Evolutionary conservation across 2,888 invertebrate genomes (phyloP), one percentile per base, ranked within the genome.

Genomic region (Branchellion lobata): DNA sequence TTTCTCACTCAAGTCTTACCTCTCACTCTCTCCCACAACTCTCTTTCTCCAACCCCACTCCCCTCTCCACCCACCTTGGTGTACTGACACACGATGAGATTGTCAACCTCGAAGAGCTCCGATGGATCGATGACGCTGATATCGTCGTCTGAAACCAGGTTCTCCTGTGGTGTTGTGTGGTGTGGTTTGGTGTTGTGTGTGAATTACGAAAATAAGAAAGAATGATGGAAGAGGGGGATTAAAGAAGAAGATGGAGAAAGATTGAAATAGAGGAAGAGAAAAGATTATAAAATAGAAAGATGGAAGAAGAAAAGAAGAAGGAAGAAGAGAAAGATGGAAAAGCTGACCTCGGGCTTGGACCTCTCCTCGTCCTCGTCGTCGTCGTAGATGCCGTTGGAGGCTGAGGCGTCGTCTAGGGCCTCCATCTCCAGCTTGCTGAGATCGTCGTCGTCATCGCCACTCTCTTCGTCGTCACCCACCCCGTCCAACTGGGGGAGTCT

Each of bases 51-150:
- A n/a, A n/a, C n/a, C n/a, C n/a, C 40, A 40, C 40, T 8, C 40
- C 5, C 40, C 5, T 14, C 5, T 14, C 5, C 40, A 24, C 21
- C 8, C 24, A 57, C 61, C 61, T 57, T 57, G 61, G 61, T 57
- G 61, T 57, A 57, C 61, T 57, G 61, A n/a, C 61, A 57, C 24
- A 57, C 61, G 24, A 57, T 24, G 61, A 57, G 5, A n/a, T 57
- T 57, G 61, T 57, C 61, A 24, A 57, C 61, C 61, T 57, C 61
- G 24, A 57, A 57, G 61, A 57, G 61, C 24, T 57, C 61, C 3
- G 61, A 57, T 24, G 61, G 61, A n/a, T 57, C 61, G 5, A n/a
- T 57, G 61, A 57, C 24, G 61, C 61, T 57, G 61, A 57, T 57
- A n/a, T 57, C 61, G 21, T 57, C 61, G 61, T 57, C 61, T 5